Evolutionary conservation across 2,113 vertebrate species (phyloP).

Genomic region (Pomatorhinus ruficollis): DNA sequence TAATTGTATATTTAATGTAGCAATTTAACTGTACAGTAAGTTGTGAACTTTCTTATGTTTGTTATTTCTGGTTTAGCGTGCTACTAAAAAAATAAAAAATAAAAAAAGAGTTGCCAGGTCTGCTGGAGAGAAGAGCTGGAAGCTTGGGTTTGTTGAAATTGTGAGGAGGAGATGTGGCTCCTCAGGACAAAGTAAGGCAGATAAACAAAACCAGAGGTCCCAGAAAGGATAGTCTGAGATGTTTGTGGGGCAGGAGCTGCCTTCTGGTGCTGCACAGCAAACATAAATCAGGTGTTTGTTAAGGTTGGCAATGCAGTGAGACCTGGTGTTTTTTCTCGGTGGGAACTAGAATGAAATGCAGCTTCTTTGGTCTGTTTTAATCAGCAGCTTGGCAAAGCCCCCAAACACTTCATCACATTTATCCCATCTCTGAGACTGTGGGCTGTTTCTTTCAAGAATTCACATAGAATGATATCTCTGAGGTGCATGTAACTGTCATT

Average conservation of each 20-base stretch:
- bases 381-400: neutral
- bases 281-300: neutral
- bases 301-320: neutral
- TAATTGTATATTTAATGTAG: neutral
- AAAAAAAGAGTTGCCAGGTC: no score
- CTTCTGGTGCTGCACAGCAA: neutral
- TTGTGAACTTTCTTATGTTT: neutral
- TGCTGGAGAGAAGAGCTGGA: neutral
- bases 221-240: rapidly evolving
- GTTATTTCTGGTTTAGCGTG: neutral
- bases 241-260: neutral
- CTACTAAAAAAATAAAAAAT: rapidly evolving
- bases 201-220: neutral
- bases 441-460: neutral
- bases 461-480: neutral
- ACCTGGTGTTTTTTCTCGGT: neutral
- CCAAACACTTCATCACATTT: neutral
- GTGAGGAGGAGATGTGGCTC: neutral
- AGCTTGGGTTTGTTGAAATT: neutral
- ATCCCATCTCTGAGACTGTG: neutral
- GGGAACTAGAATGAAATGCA: neutral
- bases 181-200: neutral
- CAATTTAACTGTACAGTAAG: rapidly evolving
- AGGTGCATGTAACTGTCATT: neutral
- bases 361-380: neutral